Percentiles rank a stretch among this genome's conserved stretches.
These are phyloP conservation scores for Heliconius melpomene DNA, from an alignment of 1,140 invertebrate species.

Conservation along the genomic window DNA sequence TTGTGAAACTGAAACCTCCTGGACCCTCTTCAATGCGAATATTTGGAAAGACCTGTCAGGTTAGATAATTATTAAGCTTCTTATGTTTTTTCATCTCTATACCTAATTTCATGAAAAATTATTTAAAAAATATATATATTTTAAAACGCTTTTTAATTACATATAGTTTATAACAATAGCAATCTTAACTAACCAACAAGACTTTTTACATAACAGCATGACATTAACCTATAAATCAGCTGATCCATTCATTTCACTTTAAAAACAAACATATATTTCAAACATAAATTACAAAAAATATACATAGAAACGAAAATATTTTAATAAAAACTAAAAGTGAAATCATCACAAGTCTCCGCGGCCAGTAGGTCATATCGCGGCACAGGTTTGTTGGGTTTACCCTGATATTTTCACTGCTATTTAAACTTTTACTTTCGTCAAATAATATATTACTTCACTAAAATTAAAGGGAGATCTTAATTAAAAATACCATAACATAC, in stretches of 20 bases:
- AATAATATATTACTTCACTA: conserved; percentile 32
- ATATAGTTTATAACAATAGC: not conserved
- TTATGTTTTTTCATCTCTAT: not conserved
- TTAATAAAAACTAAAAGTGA: conserved; percentile 69
- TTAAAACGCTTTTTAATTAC: conserved; percentile 54
- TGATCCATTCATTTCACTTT: conserved; percentile 49
- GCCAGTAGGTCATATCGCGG: conserved; percentile 62
- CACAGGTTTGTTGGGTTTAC: conserved; percentile 63
- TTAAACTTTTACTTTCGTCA: conserved; percentile 67
- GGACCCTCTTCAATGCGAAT: conserved; percentile 80
- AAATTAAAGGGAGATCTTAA: not conserved
- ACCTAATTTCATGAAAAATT: not conserved
- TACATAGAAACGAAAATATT: conserved; percentile 34
- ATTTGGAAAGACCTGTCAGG: conserved; percentile 81
- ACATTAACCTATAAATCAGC: conserved; percentile 76
- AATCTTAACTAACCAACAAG: conserved; percentile 23
- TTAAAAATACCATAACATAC: not conserved
- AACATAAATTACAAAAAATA: conserved; percentile 24
- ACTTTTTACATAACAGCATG: conserved; percentile 76
- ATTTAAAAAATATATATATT: not conserved
- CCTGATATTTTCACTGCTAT: conserved; percentile 62
- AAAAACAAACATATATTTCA: conserved; percentile 16
- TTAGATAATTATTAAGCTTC: conserved; percentile 60
- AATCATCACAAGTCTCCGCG: conserved; percentile 58
- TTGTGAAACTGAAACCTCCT: conserved; percentile 83